Evolutionary conservation across 2,888 invertebrate species (phyloP).

Genomic region (Meghimatium bilineatum): DNA sequence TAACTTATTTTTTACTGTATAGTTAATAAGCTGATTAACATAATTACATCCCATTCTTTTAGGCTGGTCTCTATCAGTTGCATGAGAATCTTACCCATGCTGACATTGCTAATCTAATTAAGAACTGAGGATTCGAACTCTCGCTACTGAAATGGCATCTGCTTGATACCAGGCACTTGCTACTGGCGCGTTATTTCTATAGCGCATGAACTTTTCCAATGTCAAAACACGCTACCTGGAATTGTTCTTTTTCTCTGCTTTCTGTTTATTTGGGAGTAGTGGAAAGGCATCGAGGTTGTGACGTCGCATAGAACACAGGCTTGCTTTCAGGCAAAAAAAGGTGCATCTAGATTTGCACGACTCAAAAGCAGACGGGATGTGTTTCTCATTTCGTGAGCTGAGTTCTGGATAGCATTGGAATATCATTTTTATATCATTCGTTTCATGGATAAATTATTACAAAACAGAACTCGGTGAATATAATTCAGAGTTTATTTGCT

Average conservation of each 20-base stretch:
- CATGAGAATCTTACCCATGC: background rate
- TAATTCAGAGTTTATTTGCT: background rate
- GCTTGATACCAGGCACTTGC: background rate
- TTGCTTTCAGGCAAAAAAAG: background rate
- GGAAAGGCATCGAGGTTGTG: slow-evolving; percentile 1
- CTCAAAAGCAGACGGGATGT: background rate
- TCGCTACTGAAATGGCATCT: background rate
- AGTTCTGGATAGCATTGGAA: background rate
- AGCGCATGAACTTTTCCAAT: background rate
- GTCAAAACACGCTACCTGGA: slow-evolving; percentile 13
- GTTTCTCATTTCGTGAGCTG: background rate
- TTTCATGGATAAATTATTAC: background rate
- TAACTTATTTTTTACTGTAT: no score
- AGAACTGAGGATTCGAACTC: background rate
- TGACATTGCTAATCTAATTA: background rate
- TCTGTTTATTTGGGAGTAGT: slow-evolving; percentile 1
- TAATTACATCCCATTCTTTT: no score
- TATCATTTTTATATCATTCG: background rate
- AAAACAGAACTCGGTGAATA: background rate
- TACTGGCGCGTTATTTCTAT: background rate
- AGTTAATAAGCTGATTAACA: no score
- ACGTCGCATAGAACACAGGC: background rate
- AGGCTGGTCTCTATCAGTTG: background rate
- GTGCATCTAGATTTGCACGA: background rate
- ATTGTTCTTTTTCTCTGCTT: background rate